Percentiles rank a stretch among this genome's conserved stretches.
Conservation (phyloP, 2,797 vertebrate species). For the Etheostoma perlongum region DNA sequence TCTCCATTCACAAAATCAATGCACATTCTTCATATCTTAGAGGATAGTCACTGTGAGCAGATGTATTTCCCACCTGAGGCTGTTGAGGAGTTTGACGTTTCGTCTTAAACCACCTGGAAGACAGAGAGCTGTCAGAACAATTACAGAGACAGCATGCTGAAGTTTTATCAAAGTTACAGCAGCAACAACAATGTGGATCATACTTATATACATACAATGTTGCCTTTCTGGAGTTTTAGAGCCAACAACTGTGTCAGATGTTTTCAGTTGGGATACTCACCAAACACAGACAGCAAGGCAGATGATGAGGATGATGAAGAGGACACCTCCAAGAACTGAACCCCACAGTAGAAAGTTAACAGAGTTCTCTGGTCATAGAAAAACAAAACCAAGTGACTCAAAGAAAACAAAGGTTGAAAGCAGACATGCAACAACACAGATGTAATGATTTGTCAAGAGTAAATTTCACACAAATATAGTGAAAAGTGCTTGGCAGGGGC, state of each 20-base stretch:
- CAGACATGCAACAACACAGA: not conserved
- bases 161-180: too few species aligned
- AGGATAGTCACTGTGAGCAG: not conserved
- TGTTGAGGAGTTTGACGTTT: not conserved
- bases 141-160: too few species aligned
- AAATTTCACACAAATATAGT: too few species aligned
- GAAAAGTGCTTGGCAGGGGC: too few species aligned
- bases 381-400: not conserved
- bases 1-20: too few species aligned
- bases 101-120: slow-evolving; percentile 19
- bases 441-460: too few species aligned
- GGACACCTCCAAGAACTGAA: slow-evolving; percentile 18
- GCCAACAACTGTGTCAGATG: too few species aligned
- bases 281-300: slow-evolving; percentile 25
- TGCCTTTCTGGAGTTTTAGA: too few species aligned
- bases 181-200: too few species aligned
- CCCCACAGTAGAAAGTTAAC: accelerated
- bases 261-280: slow-evolving; percentile 20
- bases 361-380: not conserved
- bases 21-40: too few species aligned
- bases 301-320: slow-evolving; percentile 22
- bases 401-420: not conserved
- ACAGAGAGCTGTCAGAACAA: not conserved
- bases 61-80: slow-evolving; percentile 33
- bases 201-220: too few species aligned